Percentiles rank a stretch among this genome's conserved stretches.
Evolutionary conservation across 2,113 vertebrate genomes (phyloP).

Genomic region (Podocnemis expansa): DNA sequence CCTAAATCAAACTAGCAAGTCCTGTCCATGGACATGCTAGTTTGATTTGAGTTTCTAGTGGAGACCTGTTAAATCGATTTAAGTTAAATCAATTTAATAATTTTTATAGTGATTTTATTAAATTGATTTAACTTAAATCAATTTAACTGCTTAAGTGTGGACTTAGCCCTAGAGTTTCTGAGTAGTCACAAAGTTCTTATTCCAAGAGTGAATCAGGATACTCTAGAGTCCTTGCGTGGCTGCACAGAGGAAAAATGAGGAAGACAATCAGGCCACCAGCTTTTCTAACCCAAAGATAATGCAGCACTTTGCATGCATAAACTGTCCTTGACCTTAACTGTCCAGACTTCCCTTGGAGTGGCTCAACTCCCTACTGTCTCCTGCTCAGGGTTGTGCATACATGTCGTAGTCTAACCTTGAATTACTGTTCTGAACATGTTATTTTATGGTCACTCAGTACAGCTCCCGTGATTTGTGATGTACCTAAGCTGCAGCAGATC

Average conservation of each 20-base stretch:
- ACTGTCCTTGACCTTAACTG: background rate
- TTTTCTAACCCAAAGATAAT: background rate
- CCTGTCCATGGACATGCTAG: no score
- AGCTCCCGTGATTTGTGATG: background rate
- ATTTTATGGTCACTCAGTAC: background rate
- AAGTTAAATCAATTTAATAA: no score
- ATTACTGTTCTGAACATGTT: background rate
- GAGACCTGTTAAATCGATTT: no score
- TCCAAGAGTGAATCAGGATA: background rate
- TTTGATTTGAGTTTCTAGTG: no score
- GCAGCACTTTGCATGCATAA: background rate
- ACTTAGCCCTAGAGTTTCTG: no score
- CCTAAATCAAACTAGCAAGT: no score
- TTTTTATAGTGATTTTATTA: no score
- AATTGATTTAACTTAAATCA: no score
- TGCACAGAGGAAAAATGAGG: background rate
- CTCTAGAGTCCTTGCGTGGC: background rate
- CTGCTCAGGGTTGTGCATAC: background rate
- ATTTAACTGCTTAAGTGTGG: no score
- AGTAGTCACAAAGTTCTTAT: background rate
- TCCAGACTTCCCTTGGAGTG: background rate
- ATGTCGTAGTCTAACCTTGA: background rate
- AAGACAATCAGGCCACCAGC: background rate
- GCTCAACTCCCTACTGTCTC: background rate
- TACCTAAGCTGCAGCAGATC: background rate